Conservation (phyloP, 2,113 vertebrate species). For the Cisticola juncidis region DNA sequence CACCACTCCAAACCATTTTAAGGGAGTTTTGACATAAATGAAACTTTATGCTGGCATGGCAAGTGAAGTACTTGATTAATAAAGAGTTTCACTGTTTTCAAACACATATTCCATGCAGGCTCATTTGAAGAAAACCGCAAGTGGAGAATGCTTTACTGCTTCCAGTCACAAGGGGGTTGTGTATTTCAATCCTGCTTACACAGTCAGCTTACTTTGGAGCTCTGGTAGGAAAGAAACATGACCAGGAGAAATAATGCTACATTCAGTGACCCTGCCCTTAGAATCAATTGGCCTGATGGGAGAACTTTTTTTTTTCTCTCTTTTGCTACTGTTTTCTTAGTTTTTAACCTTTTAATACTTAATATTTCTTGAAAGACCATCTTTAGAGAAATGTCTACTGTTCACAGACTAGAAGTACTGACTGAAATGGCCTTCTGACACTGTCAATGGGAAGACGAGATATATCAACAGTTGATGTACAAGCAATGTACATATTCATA, state of each 20-base stretch:
- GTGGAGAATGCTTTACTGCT: conserved; percentile 94
- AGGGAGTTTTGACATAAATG: conserved; percentile 84
- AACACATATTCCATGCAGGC: conserved; percentile 94
- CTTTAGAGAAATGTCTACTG: conserved; percentile 29
- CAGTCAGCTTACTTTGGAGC: conserved; percentile 97
- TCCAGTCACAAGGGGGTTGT: conserved; percentile 96
- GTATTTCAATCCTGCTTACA: conserved; percentile 89
- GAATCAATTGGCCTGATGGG: conserved; percentile 78
- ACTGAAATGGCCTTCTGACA: neutral
- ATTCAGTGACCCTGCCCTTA: conserved; percentile 89
- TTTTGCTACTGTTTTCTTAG: conserved; percentile 78
- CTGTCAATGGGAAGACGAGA: neutral
- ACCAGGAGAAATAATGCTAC: conserved; percentile 92
- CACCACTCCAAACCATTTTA: conserved; percentile 81
- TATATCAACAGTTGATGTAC: neutral
- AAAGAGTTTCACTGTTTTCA: conserved; percentile 94
- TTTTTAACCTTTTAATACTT: conserved; percentile 83
- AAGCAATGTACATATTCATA: conserved; percentile 11
- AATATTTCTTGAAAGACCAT: conserved; percentile 65
- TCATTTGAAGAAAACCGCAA: conserved; percentile 92
- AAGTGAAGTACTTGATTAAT: conserved; percentile 87
- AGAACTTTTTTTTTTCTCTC: conserved; percentile 67
- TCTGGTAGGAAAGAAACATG: conserved; percentile 90
- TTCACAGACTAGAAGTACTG: neutral
- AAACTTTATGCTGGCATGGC: conserved; percentile 85